A percentile compares a stretch with the other conserved stretches of the same genome.
Evolutionary conservation across 1,140 invertebrate species (phyloP).

Genomic region (Papilio aristodemus): DNA sequence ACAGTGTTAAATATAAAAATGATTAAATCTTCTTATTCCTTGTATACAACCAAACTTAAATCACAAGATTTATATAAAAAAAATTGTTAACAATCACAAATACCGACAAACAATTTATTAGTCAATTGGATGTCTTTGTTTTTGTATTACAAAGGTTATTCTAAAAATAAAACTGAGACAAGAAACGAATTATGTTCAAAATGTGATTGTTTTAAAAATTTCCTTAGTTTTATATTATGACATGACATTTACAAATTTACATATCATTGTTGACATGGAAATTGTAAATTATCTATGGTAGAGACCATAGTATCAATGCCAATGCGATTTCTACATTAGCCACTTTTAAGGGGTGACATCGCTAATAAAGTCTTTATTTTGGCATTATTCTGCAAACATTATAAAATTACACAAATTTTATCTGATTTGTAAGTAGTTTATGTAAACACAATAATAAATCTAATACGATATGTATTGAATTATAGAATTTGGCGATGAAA

Average conservation of each 20-base stretch:
- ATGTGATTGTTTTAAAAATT: neutral
- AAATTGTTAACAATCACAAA: neutral
- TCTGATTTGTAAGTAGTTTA: neutral
- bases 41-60: neutral
- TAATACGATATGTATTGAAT: neutral
- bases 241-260: neutral
- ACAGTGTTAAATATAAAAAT: conserved; percentile 34
- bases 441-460: neutral
- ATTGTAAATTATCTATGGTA: too few relatives aligned
- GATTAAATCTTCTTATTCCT: conserved; percentile 37
- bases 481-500: conserved; percentile 16
- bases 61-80: neutral
- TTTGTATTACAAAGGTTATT: conserved; percentile 1
- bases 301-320: too few relatives aligned
- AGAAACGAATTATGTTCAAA: neutral
- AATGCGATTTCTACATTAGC: too few relatives aligned
- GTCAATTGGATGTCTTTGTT: conserved; percentile 6
- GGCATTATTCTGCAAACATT: too few relatives aligned
- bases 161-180: conserved; percentile 4
- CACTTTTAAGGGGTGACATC: too few relatives aligned
- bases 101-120: neutral
- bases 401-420: too few relatives aligned
- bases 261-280: too few relatives aligned
- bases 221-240: neutral
- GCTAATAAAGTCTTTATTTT: too few relatives aligned